Evolutionary conservation across 2,797 vertebrate species (phyloP), one percentile per base, ranked within the genome.

Genomic region (Amniataba percoides): DNA sequence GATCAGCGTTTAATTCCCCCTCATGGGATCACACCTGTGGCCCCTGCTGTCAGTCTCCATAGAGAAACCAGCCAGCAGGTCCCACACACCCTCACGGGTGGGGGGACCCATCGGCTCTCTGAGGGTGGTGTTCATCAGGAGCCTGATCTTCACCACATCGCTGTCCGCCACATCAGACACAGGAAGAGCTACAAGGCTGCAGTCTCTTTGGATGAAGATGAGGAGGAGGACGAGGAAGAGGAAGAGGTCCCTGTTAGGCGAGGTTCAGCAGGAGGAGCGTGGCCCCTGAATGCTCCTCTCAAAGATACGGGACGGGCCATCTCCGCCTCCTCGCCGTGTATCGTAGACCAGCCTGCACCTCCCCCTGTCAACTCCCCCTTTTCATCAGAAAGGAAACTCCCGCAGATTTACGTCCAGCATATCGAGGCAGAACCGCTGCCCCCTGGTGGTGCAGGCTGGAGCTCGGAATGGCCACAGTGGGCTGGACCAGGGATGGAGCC

Each of bases 381-480:
- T 9, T 64, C 80, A 27, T 46, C 74, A 36, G 76, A 62, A 13
- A 74, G 5, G 7, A 60, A 3, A 0, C 5, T 94, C 90, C 85
- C 94, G 25, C 49, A 93, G 71, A 96, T 96, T 93, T 88, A 87
- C 89, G 3, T 93, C 78, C 94, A 95, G 78, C 48, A 71, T 48
- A 10, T 58, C 0, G 84, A 81, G 1, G 61, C 39, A 7, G 64
- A 61, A 19, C 27, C 0, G 2, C 10, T 7, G 31, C 25, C 13
- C 13, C 27, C 48, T 5, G 14, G 0, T 34, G 70, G 19, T 3
- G 61, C 49, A 19, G 61, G 45, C 1, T 9, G n/a, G 61, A 40
- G 55, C 4, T 40, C 2, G 0, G 64, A 57, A 13, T 18, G 27
- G 27, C 5, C 27, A 9, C 58, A 25, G 1, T 9, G 43, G 72